Conservation (phyloP, 2,113 vertebrate species). For the Microtus montanus region DNA sequence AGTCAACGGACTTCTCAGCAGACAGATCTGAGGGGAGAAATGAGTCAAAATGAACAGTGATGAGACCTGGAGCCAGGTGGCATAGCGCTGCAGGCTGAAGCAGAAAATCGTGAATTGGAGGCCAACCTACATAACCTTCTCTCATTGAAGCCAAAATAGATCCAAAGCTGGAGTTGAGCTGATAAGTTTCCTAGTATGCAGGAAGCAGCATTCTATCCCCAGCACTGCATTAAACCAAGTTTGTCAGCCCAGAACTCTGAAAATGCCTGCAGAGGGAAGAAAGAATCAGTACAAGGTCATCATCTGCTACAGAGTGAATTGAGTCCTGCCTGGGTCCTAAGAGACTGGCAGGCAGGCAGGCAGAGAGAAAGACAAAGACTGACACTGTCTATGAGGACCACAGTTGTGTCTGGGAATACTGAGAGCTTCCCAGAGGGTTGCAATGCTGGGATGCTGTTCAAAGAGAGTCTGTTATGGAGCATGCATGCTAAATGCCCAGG, state of each 20-base stretch:
- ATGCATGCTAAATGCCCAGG: fast-evolving
- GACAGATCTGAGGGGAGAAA: not conserved
- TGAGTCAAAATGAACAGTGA: not conserved
- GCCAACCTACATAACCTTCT: not conserved
- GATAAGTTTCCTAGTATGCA: not conserved
- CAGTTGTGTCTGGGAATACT: not conserved
- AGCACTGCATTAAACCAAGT: not conserved
- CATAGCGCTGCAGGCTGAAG: not conserved
- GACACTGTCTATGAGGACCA: not conserved
- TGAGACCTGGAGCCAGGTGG: not conserved
- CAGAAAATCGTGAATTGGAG: not conserved
- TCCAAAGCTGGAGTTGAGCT: not conserved
- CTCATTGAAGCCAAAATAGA: not conserved
- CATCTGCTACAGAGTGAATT: not conserved
- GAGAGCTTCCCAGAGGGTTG: not conserved
- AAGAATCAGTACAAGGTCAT: not conserved
- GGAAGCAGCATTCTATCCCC: not conserved
- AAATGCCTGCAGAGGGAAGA: not conserved
- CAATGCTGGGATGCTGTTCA: not conserved
- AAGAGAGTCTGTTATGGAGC: not conserved
- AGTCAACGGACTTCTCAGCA: not conserved
- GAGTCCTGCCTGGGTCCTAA: not conserved
- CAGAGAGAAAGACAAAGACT: not conserved
- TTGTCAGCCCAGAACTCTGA: not conserved
- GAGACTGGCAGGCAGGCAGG: too few species aligned